phyloP scores from a whole-genome alignment of 2,888 invertebrate species.

The Heliconius sara region DNA sequence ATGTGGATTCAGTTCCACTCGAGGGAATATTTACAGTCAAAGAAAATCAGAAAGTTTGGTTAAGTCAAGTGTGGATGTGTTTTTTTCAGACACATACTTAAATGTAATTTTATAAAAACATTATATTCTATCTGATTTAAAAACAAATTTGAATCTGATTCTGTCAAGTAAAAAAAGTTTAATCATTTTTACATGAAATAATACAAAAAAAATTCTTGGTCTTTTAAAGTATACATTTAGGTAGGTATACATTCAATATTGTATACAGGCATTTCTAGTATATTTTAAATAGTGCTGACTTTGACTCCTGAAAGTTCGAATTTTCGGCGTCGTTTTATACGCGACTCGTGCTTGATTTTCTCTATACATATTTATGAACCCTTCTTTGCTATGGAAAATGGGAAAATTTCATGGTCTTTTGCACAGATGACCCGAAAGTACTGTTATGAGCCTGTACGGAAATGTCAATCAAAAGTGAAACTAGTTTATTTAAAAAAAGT shows the following conservation, averaged over 20 bases:
- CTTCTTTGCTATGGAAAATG: slow-evolving; percentile 64
- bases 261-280: slow-evolving; percentile 46
- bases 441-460: slow-evolving; percentile 6
- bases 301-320: slow-evolving; percentile 77
- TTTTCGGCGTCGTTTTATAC: slow-evolving; percentile 82
- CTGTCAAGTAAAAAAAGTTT: too few species aligned
- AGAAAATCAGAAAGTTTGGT: background rate
- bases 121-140: too few species aligned
- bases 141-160: too few species aligned
- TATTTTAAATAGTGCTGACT: slow-evolving; percentile 49
- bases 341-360: slow-evolving; percentile 82
- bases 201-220: background rate
- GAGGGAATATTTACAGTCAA: background rate
- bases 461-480: background rate
- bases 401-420: slow-evolving; percentile 75
- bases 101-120: too few species aligned
- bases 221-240: background rate
- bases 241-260: background rate
- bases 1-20: background rate
- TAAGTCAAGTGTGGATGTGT: too few species aligned
- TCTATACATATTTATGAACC: slow-evolving; percentile 83
- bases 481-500: background rate
- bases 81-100: too few species aligned
- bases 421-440: slow-evolving; percentile 68
- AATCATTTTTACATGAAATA: too few species aligned